phyloP scores from a whole-genome alignment of 2,113 vertebrate species.

The Sceloporus tristichus region DNA sequence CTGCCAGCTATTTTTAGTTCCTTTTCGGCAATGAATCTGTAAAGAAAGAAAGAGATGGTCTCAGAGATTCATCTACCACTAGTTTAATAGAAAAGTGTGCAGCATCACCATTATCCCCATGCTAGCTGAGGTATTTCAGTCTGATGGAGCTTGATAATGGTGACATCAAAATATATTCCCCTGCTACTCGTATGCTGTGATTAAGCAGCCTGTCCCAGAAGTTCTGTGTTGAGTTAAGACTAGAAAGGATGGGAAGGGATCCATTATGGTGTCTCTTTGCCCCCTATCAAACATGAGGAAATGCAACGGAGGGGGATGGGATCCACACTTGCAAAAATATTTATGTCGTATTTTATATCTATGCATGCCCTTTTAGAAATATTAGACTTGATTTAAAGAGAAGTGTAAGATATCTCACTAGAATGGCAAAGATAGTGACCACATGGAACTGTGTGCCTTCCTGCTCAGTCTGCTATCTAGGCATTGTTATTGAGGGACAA shows the following conservation, averaged over 20 bases:
- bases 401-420: background rate
- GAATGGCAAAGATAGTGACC: background rate
- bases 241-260: background rate
- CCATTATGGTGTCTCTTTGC: background rate
- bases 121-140: conserved; percentile 10
- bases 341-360: background rate
- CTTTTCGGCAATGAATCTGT: conserved; percentile 48
- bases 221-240: conserved; percentile 17
- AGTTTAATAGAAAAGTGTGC: conserved; percentile 40
- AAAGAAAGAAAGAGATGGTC: conserved; percentile 32
- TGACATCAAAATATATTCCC: conserved; percentile 17
- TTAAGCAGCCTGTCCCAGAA: conserved; percentile 8
- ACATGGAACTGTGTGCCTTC: background rate
- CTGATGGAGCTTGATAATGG: conserved; percentile 5
- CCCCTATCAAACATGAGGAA: background rate
- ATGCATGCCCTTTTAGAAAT: background rate
- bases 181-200: background rate
- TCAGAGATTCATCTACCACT: conserved; percentile 31
- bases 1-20: conserved; percentile 55
- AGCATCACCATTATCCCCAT: conserved; percentile 41
- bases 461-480: background rate
- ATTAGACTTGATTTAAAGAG: background rate
- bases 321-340: background rate
- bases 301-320: background rate
- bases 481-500: background rate